These are phyloP conservation scores for Luffia ferchaultella DNA, from an alignment of 2,888 invertebrate species.

Conservation along the genomic window DNA sequence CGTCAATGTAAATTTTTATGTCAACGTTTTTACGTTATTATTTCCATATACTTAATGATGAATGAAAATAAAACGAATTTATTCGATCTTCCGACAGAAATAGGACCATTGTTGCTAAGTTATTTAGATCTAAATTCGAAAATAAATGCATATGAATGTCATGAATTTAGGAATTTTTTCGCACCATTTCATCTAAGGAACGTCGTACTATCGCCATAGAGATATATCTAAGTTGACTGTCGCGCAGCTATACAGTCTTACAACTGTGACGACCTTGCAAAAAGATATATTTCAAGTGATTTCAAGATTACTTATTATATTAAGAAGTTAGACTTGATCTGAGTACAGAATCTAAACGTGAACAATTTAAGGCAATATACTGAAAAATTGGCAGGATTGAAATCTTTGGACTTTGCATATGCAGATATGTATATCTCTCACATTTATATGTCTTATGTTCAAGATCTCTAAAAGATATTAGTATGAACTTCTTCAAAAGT, in stretches of 20 bases:
- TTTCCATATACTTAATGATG: too few species aligned
- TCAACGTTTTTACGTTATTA: too few species aligned
- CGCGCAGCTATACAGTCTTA: constrained; percentile 20
- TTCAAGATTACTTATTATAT: constrained; percentile 20
- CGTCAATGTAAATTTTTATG: too few species aligned
- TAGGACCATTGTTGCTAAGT: too few species aligned
- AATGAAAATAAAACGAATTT: too few species aligned
- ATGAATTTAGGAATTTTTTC: constrained; percentile 21
- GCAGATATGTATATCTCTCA: constrained; percentile 25
- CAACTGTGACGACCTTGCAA: constrained; percentile 19
- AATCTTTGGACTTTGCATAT: constrained; percentile 26
- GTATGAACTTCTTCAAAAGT: constrained; percentile 25
- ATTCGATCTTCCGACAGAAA: too few species aligned
- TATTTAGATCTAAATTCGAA: too few species aligned
- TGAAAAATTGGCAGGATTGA: constrained; percentile 18
- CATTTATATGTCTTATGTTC: constrained; percentile 23
- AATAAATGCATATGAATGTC: constrained; percentile 20
- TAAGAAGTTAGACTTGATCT: constrained; percentile 23
- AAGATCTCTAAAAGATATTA: constrained; percentile 20
- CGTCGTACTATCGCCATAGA: constrained; percentile 22
- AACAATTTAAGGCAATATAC: constrained; percentile 19
- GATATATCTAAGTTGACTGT: too few species aligned
- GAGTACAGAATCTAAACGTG: constrained; percentile 22
- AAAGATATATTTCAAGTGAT: constrained; percentile 20
- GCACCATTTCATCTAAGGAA: constrained; percentile 21